Base-by-base conservation (phyloP, 2,797 vertebrate genomes). In the Podarcis lilfordi region DNA sequence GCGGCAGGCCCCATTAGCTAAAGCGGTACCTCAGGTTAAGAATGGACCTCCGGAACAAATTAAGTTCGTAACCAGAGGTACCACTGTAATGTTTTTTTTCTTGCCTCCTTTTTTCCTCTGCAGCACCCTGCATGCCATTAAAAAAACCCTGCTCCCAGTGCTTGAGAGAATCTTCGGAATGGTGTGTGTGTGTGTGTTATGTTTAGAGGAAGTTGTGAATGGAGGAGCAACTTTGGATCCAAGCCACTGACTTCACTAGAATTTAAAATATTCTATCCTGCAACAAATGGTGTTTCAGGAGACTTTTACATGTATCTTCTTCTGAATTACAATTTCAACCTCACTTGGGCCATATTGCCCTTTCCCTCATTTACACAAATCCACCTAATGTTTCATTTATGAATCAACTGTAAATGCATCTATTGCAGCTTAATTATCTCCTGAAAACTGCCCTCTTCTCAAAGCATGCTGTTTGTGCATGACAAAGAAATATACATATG, bases 351-450 rank as follows among this genome's bases (percentile, higher is more conserved):
- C 21, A 76, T 8, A 4, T 86, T 85, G 15, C 5, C 11, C 59
- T 5, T 72, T 72, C n/a, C 29, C 32, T 50, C 66, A 35, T 17
- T 45, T 59, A 23, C 0, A 32, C 2, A 6, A 55, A 68, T 40
- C 85, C 5, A 81, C 25, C 45, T n/a, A n/a, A 9, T 27, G 37
- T 82, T 45, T 43, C 37, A 50, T 86, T 88, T 0, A 0, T 76
- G 50, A 77, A 61, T 37, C 69, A 80, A 37, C 21, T 80, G 71
- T 69, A 80, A 50, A 1, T 21, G n/a, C 86, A 37, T 87, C 43
- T 82, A 81, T 40, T 78, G 76, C 86, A 84, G n/a, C n/a, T 25
- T 64, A 61, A 19, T 82, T 90, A 35, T 25, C 61, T 88, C 61
- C 11, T 1, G 29, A 91, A 72, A 66, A 76, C 32, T 1, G 81